These are phyloP conservation scores for Podilymbus podiceps DNA, from an alignment of 2,113 vertebrate genomes.

Conservation along the genomic window DNA sequence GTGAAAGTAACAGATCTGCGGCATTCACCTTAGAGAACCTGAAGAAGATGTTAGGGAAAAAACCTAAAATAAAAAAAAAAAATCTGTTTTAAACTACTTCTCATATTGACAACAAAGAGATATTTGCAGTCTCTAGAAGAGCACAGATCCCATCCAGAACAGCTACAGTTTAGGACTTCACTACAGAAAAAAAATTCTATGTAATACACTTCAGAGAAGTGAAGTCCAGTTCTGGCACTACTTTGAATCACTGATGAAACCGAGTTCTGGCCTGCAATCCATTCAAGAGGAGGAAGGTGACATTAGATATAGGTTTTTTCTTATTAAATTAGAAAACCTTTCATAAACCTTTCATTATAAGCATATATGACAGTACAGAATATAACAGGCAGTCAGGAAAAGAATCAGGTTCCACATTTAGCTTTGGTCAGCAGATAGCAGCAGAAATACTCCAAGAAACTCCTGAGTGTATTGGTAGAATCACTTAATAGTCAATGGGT, in stretches of 20 bases:
- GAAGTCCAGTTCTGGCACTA: background rate
- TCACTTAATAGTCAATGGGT: background rate
- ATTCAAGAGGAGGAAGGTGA: background rate
- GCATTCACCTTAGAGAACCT: background rate
- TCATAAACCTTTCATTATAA: background rate
- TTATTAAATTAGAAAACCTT: background rate
- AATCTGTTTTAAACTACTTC: too few relatives aligned
- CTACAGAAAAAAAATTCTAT: too few relatives aligned
- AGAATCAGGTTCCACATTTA: background rate
- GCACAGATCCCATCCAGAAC: too few relatives aligned
- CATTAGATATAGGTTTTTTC: background rate
- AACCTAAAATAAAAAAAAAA: background rate
- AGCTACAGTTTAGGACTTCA: too few relatives aligned
- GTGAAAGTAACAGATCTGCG: fast-evolving
- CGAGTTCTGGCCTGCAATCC: background rate
- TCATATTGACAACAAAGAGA: too few relatives aligned
- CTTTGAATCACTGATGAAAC: background rate
- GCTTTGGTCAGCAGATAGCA: background rate
- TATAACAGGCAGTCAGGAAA: background rate
- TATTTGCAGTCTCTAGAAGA: too few relatives aligned
- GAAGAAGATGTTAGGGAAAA: background rate
- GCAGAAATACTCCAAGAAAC: background rate
- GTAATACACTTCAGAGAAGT: background rate
- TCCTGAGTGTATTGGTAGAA: background rate
- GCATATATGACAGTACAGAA: background rate